Evolutionary conservation across 2,888 invertebrate genomes (phyloP).

Genomic region (Eledone cirrhosa): DNA sequence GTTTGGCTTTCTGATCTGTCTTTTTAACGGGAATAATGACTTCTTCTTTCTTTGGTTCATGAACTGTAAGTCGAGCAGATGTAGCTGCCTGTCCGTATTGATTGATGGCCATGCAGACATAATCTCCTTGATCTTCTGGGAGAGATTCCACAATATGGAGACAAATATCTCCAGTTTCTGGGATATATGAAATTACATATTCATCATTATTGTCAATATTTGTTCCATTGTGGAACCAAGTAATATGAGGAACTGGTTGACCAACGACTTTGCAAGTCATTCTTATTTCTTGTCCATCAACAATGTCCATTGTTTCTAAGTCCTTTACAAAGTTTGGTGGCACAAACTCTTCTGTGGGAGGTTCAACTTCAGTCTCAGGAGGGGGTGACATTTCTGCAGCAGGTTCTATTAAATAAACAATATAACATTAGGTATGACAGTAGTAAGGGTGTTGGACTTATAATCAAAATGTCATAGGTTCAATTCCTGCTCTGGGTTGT

Average conservation of each 20-base stretch:
- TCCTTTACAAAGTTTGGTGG: slow-evolving; percentile 60
- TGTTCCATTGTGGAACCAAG: slow-evolving; percentile 66
- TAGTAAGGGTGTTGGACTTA: too few relatives aligned
- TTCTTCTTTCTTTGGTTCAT: slow-evolving; percentile 36
- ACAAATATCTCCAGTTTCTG: slow-evolving; percentile 60
- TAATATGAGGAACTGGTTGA: slow-evolving; percentile 60
- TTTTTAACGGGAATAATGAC: background rate
- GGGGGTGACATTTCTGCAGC: slow-evolving; percentile 40
- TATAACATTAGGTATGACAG: background rate
- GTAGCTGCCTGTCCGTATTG: slow-evolving; percentile 91
- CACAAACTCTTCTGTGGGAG: slow-evolving; percentile 46
- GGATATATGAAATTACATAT: slow-evolving; percentile 64
- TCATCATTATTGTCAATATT: slow-evolving; percentile 66
- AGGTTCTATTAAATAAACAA: background rate
- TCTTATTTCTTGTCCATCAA: slow-evolving; percentile 62
- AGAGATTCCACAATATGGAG: slow-evolving; percentile 66
- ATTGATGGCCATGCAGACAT: slow-evolving; percentile 81
- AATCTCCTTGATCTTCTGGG: slow-evolving; percentile 66
- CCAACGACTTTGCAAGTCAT: slow-evolving; percentile 62
- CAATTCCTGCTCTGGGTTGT: too few relatives aligned
- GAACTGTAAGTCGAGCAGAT: slow-evolving; percentile 61
- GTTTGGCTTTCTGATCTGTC: slow-evolving; percentile 20
- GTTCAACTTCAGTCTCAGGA: slow-evolving; percentile 49
- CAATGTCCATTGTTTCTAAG: slow-evolving; percentile 49
- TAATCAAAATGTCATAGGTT: too few relatives aligned